Evolutionary conservation across 2,888 invertebrate genomes (phyloP).

Genomic region (Listrodromus nycthemerus): DNA sequence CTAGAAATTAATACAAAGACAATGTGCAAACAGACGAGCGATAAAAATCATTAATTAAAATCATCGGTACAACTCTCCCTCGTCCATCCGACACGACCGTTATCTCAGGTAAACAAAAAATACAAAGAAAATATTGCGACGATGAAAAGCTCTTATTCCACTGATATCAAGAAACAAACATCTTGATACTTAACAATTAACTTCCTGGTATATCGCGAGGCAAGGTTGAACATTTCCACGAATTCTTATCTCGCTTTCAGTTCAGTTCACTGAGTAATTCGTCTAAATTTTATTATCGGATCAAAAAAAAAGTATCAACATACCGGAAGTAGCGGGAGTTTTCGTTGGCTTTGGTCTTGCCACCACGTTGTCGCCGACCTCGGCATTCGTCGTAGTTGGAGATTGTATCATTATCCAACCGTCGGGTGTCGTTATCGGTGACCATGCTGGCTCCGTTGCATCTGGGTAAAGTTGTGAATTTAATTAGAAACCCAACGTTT

Average conservation of each 20-base stretch:
- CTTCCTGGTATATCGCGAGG: slow-evolving; percentile 31
- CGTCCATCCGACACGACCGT: not conserved
- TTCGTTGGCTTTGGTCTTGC: slow-evolving; percentile 74
- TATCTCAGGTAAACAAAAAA: slow-evolving; percentile 32
- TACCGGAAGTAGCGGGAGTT: slow-evolving; percentile 71
- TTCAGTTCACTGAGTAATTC: not conserved
- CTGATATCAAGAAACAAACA: slow-evolving; percentile 5
- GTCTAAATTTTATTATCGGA: not conserved
- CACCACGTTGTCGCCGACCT: slow-evolving; percentile 66
- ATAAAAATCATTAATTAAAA: slow-evolving; percentile 26
- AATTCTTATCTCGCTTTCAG: not conserved
- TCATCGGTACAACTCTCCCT: not conserved
- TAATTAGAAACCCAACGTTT: slow-evolving; percentile 21
- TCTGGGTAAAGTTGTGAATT: slow-evolving; percentile 82
- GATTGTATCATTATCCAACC: slow-evolving; percentile 88
- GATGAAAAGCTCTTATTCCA: not conserved
- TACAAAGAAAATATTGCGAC: slow-evolving; percentile 11
- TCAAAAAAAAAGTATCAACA: not conserved
- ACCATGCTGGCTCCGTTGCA: slow-evolving; percentile 85
- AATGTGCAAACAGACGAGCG: not conserved
- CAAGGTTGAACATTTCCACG: slow-evolving; percentile 23
- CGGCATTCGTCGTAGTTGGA: slow-evolving; percentile 78
- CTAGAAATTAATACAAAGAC: slow-evolving; percentile 70
- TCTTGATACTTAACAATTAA: slow-evolving; percentile 21
- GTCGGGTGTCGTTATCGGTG: slow-evolving; percentile 88